Evolutionary conservation across 2,113 vertebrate genomes (phyloP).

Genomic region (Thamnophis sirtalis): DNA sequence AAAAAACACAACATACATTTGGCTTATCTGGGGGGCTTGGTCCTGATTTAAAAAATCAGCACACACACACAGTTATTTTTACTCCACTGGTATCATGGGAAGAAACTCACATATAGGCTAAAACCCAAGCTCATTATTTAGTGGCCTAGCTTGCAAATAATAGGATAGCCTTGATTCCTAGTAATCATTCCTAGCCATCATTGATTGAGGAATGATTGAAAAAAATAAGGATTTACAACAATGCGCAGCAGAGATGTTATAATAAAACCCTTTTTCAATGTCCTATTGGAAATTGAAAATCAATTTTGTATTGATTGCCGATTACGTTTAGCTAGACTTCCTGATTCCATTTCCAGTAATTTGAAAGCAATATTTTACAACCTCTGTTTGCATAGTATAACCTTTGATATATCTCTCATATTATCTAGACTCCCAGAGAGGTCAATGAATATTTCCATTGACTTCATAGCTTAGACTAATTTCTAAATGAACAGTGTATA

Average conservation of each 20-base stretch:
- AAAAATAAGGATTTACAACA: constrained; percentile 22
- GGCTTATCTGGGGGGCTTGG: too few species aligned
- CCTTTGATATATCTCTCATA: background rate
- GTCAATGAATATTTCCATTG: constrained; percentile 20
- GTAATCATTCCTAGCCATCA: background rate
- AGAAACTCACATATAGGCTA: background rate
- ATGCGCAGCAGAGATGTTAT: background rate
- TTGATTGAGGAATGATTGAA: background rate
- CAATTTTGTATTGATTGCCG: constrained; percentile 37
- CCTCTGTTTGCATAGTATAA: background rate
- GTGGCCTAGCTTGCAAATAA: constrained; percentile 20
- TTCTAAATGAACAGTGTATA: background rate
- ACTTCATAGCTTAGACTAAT: constrained; percentile 15
- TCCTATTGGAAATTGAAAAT: constrained; percentile 42
- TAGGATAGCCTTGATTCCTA: constrained; percentile 3
- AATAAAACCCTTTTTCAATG: background rate
- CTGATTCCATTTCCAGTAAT: background rate
- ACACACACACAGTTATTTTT: background rate
- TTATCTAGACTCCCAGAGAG: constrained; percentile 1
- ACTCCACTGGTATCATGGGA: background rate
- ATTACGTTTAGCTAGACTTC: constrained; percentile 9
- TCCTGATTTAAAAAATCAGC: too few species aligned
- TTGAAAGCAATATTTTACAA: constrained; percentile 20
- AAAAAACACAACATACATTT: too few species aligned
- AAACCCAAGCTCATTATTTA: background rate